Evolutionary conservation across 2,888 invertebrate species (phyloP), one percentile per base, ranked within the genome.

Genomic region (Chymomyza amoena): DNA sequence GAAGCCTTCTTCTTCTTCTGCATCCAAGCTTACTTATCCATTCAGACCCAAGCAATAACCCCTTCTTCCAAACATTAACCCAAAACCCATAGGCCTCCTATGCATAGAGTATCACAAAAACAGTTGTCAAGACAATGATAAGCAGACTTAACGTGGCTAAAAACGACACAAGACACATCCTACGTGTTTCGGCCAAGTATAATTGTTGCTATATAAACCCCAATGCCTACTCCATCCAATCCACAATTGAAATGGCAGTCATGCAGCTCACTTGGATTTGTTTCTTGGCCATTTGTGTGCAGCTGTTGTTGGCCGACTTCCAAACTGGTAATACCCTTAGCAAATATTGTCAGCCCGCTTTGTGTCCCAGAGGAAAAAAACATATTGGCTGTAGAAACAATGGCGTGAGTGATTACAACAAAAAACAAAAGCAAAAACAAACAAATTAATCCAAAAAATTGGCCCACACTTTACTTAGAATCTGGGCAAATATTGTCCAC

Each of bases 321-420:
- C 65, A 68, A 60, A 66, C 56, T 52, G 15, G 18, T 18, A 25
- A 52, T 45, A 45, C 39, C 10, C 39, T 3, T 18, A 54, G 28
- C 54, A 70, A 85, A 61, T 87, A 83, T 62, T 84, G 88, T 61
- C 63, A 69, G 39, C 16, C 61, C 6, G 61, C 57, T 6, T 56
- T 87, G 50, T 84, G 88, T 20, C 61, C 62, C n/a, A 1, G 6
- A 0, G 45, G 69, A 6, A 80, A 75, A 52, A 80, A 61, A 36
- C 84, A 87, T 16, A 79, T 84, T 64, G 86, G 70, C 50, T 84
- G 84, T 77, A 73, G 36, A n/a, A 61, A 80, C 66, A 76, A 69
- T 16, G 82, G 74, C 16, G 83, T 84, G 62, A 84, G 81, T 84
- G 36, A n/a, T 6, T 32, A 32, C 2, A 25, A 4, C 6, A 13